Percentiles rank a stretch among this genome's conserved stretches.
phyloP scores from a whole-genome alignment of 2,888 invertebrate species.

The Eupsilia transversa region DNA sequence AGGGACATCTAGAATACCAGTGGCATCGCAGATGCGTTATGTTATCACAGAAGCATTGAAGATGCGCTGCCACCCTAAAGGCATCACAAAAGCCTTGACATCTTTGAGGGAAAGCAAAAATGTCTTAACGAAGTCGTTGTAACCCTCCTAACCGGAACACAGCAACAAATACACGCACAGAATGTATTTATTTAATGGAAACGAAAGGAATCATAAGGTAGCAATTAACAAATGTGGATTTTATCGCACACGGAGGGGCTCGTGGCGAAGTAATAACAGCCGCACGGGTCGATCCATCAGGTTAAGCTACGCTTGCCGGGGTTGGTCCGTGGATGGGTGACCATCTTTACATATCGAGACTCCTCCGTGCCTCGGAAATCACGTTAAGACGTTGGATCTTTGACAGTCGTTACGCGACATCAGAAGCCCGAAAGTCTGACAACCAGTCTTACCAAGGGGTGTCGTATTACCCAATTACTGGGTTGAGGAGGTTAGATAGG shows the following conservation, averaged over 20 bases:
- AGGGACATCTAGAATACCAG: neutral
- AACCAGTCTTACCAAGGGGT: too few species aligned
- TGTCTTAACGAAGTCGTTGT: neutral
- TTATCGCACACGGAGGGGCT: neutral
- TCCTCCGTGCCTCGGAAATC: too few species aligned
- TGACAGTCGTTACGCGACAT: too few species aligned
- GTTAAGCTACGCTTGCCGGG: too few species aligned
- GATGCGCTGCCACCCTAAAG: neutral
- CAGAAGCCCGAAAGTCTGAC: too few species aligned
- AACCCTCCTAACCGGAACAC: neutral
- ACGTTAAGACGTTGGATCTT: too few species aligned
- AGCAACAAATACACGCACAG: neutral
- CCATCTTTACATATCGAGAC: too few species aligned
- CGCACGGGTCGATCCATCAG: too few species aligned
- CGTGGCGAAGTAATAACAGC: too few species aligned
- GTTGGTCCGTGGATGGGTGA: too few species aligned
- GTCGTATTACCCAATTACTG: too few species aligned
- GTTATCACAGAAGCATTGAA: neutral
- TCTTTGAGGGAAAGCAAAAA: neutral
- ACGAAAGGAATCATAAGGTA: neutral
- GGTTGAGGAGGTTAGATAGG: too few species aligned
- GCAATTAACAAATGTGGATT: neutral
- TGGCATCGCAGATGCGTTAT: neutral
- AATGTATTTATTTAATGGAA: neutral
- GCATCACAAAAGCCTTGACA: neutral